Evolutionary conservation across 2,888 invertebrate genomes (phyloP), one percentile per base, ranked within the genome.

Genomic region (Eubasilissa splendida): DNA sequence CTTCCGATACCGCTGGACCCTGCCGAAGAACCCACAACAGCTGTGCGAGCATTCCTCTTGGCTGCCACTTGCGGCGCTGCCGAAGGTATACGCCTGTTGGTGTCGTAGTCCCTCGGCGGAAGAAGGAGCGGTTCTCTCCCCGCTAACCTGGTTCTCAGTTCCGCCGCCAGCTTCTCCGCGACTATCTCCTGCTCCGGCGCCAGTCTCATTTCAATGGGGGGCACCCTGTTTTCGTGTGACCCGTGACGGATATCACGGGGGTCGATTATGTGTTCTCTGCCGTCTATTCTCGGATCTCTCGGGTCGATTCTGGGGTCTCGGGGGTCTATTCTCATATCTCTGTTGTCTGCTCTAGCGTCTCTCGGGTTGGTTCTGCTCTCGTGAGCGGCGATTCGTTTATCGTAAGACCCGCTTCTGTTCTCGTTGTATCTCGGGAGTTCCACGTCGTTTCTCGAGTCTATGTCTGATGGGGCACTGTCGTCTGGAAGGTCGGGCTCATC

Each of bases 41-140:
- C 79, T 2, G 79, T 74, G n/a, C 80, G 65, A n/a, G 71, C 65
- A 10, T 75, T 80, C 54, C 76, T 80, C 52, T 80, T 75, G 7
- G 71, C 60, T 9, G 65, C 33, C 10, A 77, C 81, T 50, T 78
- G 75, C 42, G 77, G 80, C 8, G 63, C 73, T 11, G 80, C 77
- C 12, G 80, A 11, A 42, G 81, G 81, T n/a, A 66, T 88, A 82
- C 92, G 94, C 77, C 96, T 92, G 87, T 96, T 96, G 1, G 97
- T 97, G 88, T 98, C 98, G 90, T 98, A 98, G 88, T 98, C 98
- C 52, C 97, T 92, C 0, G 98, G 98, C 0, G 98, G 98, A 82
- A 98, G 90, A 33, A 98, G 91, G 76, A 98, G 93, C 0, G 97
- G 97, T 7, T 92, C 93, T 81, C 91, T 90, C 88, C 89, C 81